Evolutionary conservation across 2,113 vertebrate species (phyloP).

Genomic region (Verasper variegatus): DNA sequence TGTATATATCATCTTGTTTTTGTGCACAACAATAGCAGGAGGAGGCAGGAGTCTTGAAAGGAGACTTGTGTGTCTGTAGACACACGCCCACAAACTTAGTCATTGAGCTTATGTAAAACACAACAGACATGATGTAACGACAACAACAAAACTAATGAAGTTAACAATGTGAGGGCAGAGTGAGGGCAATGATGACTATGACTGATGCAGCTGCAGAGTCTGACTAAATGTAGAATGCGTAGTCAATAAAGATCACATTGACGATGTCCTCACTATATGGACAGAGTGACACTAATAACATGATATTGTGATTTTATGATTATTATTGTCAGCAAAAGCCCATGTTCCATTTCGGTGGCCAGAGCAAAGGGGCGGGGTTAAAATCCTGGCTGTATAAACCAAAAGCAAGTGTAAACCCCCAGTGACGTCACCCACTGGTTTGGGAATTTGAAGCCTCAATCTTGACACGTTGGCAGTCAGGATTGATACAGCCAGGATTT

Average conservation of each 20-base stretch:
- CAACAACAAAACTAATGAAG: slow-evolving; percentile 21
- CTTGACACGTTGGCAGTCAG: neutral
- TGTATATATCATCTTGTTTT: neutral
- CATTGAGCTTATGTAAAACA: slow-evolving; percentile 42
- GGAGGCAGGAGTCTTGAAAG: slow-evolving; percentile 26
- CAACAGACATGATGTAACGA: slow-evolving; percentile 37
- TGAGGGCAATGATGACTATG: neutral
- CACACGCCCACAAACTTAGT: slow-evolving; percentile 37
- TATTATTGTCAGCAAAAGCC: too few species aligned
- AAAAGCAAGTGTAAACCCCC: too few species aligned
- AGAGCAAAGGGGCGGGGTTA: too few species aligned
- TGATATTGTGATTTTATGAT: too few species aligned
- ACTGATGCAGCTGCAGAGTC: slow-evolving; percentile 3
- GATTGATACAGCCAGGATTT: too few species aligned
- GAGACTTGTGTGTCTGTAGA: neutral
- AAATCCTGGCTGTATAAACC: too few species aligned
- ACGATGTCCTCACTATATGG: too few species aligned
- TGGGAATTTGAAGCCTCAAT: neutral
- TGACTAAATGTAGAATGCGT: neutral
- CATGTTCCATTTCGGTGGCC: too few species aligned
- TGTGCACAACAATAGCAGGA: slow-evolving; percentile 12
- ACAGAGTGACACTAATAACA: too few species aligned
- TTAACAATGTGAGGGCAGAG: slow-evolving; percentile 15
- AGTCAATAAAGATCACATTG: too few species aligned
- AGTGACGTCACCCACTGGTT: too few species aligned